Base-by-base conservation (phyloP, 2,888 invertebrate genomes). In the Lycocerus yunnanus region DNA sequence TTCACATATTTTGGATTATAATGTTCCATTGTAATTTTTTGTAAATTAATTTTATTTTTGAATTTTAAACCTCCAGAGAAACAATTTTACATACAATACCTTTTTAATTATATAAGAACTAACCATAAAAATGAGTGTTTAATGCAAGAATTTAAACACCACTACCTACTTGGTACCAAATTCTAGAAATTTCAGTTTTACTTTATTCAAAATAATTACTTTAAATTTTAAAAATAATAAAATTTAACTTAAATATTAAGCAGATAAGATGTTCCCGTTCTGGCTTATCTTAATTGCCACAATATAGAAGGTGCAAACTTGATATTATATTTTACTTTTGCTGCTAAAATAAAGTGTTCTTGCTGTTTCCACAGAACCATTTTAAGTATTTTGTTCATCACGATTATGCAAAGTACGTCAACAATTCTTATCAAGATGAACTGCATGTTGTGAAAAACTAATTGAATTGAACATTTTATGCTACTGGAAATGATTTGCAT, bases 381-480 rank as follows among this genome's bases (percentile, higher is more conserved):
- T 43, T 43, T 43, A 43, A 43, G n/a, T 6, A 43, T 43, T 43
- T 43, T 43, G 43, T 43, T n/a, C n/a, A n/a, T n/a, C 43, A 43
- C 43, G 43, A 61, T 61, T 63, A 63, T 63, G 61, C 61, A 63
- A 63, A 63, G 18, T 63, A 20, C 61, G 61, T 63, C 61, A 63
- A 63, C 18, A 63, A 63, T 63, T 63, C 16, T 63, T 63, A 63
- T 63, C 61, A 6, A 18, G 61, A 63, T 63, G 61, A 63, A 63
- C 18, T 63, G 20, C 16, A 13, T 63, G 61, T 18, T 63, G 16
- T 18, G 61, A 63, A 18, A 43, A 43, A 43, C 43, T 43, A 43
- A 43, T 43, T 43, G 43, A 43, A 43, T 43, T 43, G 43, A 43
- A 61, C 15, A 61, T 61, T 15, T 15, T n/a, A 18, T n/a, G 61